Percentiles rank a stretch among this genome's conserved stretches.
Conservation (phyloP, 2,888 invertebrate genomes). For the Schizaphis graminum region DNA sequence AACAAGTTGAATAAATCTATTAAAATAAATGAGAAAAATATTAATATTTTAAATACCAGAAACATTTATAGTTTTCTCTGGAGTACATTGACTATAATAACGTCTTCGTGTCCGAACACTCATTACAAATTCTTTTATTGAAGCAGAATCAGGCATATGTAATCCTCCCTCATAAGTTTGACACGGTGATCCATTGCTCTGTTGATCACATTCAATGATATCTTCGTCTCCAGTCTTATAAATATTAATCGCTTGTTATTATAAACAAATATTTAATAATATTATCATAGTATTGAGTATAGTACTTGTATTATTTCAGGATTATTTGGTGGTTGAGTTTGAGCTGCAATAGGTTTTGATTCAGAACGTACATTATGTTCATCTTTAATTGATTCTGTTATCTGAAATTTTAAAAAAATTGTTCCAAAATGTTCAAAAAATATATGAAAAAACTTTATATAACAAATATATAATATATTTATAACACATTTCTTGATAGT, state of each 20-base stretch:
- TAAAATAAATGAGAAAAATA: background rate
- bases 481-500: slow-evolving; percentile 63
- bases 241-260: background rate
- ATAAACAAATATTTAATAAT: background rate
- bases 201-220: slow-evolving; percentile 69
- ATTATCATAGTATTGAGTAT: background rate
- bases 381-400: slow-evolving; percentile 46
- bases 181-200: slow-evolving; percentile 73
- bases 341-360: slow-evolving; percentile 45
- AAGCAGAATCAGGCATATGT: slow-evolving; percentile 76
- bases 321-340: slow-evolving; percentile 40
- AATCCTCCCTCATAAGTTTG: slow-evolving; percentile 74
- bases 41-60: slow-evolving; percentile 42
- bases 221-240: slow-evolving; percentile 69
- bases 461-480: background rate
- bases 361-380: slow-evolving; percentile 47
- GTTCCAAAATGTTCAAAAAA: background rate
- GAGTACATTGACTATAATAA: slow-evolving; percentile 76
- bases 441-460: background rate
- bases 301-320: slow-evolving; percentile 57
- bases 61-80: slow-evolving; percentile 54
- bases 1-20: background rate
- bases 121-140: slow-evolving; percentile 74
- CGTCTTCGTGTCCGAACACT: slow-evolving; percentile 75
- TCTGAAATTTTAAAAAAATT: slow-evolving; percentile 22